These are phyloP conservation scores for Hydrotaea diabolus DNA, from an alignment of 2,888 invertebrate genomes.

Conservation along the genomic window DNA sequence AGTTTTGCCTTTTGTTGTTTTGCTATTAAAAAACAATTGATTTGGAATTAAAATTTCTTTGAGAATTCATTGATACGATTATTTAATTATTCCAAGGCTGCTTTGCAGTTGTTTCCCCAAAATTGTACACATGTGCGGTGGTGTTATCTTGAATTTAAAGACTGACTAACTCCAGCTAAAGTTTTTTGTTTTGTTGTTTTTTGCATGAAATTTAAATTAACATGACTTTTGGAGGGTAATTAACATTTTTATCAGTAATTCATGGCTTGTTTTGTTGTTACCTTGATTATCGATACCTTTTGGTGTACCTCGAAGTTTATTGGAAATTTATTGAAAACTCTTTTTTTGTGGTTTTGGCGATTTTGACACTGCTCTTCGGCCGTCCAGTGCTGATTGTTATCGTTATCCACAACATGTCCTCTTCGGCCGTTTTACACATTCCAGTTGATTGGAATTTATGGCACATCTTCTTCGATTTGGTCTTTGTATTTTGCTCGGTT, in stretches of 20 bases:
- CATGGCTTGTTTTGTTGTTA: constrained; percentile 45
- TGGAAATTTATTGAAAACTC: constrained; percentile 20
- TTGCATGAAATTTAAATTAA: not conserved
- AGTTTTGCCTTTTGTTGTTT: not conserved
- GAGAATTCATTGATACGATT: not conserved
- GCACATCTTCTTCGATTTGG: constrained; percentile 1
- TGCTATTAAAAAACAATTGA: not conserved
- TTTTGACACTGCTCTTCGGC: not conserved
- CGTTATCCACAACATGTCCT: constrained; percentile 13
- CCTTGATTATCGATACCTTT: constrained; percentile 40
- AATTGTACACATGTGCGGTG: not conserved
- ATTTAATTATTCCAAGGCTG: constrained; percentile 12
- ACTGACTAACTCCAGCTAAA: not conserved
- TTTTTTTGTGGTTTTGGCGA: not conserved
- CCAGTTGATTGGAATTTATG: constrained; percentile 18
- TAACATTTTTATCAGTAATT: constrained; percentile 42
- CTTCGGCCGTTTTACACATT: not conserved
- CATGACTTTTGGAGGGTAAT: constrained; percentile 14
- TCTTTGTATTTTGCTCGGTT: not conserved
- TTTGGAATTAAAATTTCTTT: not conserved
- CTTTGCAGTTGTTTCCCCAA: not conserved
- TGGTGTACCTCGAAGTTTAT: not conserved
- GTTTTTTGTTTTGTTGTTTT: not conserved
- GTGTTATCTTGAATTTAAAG: too few species aligned
- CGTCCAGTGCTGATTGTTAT: not conserved